Conservation (phyloP, 2,888 invertebrate genomes). For the Stenurella melanura region DNA sequence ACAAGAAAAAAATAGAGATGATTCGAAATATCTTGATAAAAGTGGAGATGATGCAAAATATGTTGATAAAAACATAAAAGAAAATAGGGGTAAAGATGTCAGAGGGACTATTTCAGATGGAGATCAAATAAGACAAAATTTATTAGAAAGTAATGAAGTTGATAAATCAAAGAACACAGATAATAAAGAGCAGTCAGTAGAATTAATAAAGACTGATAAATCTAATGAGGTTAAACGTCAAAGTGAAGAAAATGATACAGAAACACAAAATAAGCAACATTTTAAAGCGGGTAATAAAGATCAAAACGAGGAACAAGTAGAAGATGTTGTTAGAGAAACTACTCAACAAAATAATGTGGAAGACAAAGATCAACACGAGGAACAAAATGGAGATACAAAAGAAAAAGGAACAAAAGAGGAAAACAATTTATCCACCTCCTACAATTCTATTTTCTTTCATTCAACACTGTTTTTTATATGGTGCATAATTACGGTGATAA, state of each 20-base stretch:
- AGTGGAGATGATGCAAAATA: background rate
- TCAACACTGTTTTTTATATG: slow-evolving; percentile 83
- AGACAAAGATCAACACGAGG: slow-evolving; percentile 28
- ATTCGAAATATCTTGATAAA: background rate
- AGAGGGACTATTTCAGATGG: slow-evolving; percentile 18
- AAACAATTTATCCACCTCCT: slow-evolving; percentile 47
- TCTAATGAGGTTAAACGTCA: background rate
- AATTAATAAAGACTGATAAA: slow-evolving; percentile 18
- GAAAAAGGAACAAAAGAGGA: background rate
- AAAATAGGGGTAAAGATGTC: slow-evolving; percentile 19
- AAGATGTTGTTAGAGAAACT: background rate
- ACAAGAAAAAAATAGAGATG: slow-evolving; percentile 10
- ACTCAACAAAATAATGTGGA: slow-evolving; percentile 11
- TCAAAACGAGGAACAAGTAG: slow-evolving; percentile 10
- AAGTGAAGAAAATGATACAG: background rate
- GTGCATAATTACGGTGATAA: slow-evolving; percentile 79
- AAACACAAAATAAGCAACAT: background rate
- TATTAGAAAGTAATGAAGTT: slow-evolving; percentile 2
- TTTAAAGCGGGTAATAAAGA: slow-evolving; percentile 33
- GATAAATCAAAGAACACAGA: slow-evolving; percentile 1
- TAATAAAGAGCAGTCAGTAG: slow-evolving; percentile 14
- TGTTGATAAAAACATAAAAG: slow-evolving; percentile 14
- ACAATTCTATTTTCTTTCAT: slow-evolving; percentile 79
- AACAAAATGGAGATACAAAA: background rate
- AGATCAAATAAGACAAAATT: slow-evolving; percentile 12